These are phyloP conservation scores for Tetragonula clypearis DNA, from an alignment of 1,140 invertebrate species.

Conservation along the genomic window DNA sequence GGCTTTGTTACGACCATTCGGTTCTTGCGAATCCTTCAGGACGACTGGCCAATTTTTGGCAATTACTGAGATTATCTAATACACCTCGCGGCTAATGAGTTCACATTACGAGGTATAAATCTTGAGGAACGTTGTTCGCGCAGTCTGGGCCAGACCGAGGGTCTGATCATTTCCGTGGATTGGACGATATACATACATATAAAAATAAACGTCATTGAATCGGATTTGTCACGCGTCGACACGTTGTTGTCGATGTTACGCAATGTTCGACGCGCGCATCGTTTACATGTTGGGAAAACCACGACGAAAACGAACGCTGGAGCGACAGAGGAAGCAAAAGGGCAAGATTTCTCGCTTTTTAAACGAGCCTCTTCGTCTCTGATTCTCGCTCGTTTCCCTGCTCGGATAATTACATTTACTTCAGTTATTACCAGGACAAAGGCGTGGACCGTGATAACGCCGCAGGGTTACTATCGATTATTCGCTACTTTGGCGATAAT, in stretches of 20 bases:
- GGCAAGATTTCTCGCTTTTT: slow-evolving; percentile 9
- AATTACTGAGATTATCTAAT: slow-evolving; percentile 81
- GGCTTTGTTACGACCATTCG: slow-evolving; percentile 48
- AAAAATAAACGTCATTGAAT: not conserved
- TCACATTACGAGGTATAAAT: slow-evolving; percentile 82
- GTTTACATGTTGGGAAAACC: not conserved
- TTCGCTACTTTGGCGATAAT: slow-evolving; percentile 53
- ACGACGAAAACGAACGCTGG: not conserved
- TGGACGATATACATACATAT: slow-evolving; percentile 17
- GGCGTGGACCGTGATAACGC: slow-evolving; percentile 53
- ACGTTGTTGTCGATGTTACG: not conserved
- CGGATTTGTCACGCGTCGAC: not conserved
- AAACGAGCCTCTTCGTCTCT: slow-evolving; percentile 16
- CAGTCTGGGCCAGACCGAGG: slow-evolving; percentile 18
- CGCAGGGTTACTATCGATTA: slow-evolving; percentile 56
- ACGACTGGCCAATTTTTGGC: slow-evolving; percentile 74
- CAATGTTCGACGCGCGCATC: not conserved
- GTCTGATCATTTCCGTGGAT: slow-evolving; percentile 45
- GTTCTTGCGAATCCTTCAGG: slow-evolving; percentile 49
- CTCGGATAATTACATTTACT: slow-evolving; percentile 62
- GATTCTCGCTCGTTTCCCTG: slow-evolving; percentile 23
- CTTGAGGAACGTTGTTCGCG: slow-evolving; percentile 61
- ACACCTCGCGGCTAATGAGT: slow-evolving; percentile 80
- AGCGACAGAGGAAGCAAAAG: not conserved
- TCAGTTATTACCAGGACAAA: slow-evolving; percentile 59